Evolutionary conservation across 1,140 invertebrate species (phyloP).

Genomic region (Bombus soroeensis): DNA sequence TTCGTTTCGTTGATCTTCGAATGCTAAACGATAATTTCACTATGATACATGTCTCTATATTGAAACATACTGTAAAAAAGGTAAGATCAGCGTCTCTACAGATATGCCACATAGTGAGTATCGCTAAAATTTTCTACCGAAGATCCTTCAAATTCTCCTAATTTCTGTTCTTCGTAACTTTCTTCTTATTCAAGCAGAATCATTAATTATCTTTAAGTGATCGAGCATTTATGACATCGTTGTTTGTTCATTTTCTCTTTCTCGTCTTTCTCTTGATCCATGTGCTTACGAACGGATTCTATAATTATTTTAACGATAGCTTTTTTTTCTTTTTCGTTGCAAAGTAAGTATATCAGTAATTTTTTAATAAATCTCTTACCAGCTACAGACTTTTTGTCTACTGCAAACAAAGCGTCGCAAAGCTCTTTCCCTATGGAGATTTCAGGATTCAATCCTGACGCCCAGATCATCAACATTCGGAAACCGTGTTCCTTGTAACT

Average conservation of each 20-base stretch:
- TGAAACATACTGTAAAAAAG: slow-evolving; percentile 31
- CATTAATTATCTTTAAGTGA: slow-evolving; percentile 67
- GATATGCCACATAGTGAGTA: not conserved
- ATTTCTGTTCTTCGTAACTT: not conserved
- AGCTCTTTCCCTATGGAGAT: slow-evolving; percentile 86
- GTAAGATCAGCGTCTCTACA: slow-evolving; percentile 1
- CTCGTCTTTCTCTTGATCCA: slow-evolving; percentile 81
- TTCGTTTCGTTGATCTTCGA: slow-evolving; percentile 4
- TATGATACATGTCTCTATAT: not conserved
- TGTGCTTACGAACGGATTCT: slow-evolving; percentile 81
- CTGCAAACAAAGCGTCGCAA: slow-evolving; percentile 86
- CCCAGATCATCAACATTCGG: slow-evolving; percentile 88
- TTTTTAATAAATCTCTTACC: slow-evolving; percentile 68
- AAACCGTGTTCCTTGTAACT: slow-evolving; percentile 90
- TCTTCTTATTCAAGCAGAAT: not conserved
- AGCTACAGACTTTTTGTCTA: slow-evolving; percentile 86
- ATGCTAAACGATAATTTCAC: not conserved
- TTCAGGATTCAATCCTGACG: slow-evolving; percentile 85
- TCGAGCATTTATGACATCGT: slow-evolving; percentile 77
- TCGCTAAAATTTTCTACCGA: not conserved
- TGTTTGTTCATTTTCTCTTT: slow-evolving; percentile 75
- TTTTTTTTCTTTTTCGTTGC: not conserved
- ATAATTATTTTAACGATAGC: slow-evolving; percentile 50
- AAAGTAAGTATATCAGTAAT: not conserved
- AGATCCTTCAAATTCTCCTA: not conserved